Percentiles rank a stretch among this genome's conserved stretches.
These are phyloP conservation scores for Athene noctua DNA, from an alignment of 2,113 vertebrate species.

Conservation along the genomic window DNA sequence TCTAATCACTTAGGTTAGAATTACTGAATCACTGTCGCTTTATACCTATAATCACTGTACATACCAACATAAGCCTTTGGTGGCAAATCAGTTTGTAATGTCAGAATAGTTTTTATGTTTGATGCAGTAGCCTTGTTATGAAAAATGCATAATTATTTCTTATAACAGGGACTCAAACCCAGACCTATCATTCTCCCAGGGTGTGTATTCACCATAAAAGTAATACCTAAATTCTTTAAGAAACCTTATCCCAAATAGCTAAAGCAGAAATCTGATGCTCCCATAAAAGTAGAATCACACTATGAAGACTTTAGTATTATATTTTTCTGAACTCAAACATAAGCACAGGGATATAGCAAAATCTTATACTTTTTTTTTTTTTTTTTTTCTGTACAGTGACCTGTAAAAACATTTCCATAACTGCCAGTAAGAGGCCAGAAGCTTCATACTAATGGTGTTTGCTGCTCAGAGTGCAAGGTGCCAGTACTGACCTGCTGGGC, in stretches of 20 bases:
- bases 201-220: background rate
- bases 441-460: background rate
- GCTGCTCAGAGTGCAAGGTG: background rate
- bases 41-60: background rate
- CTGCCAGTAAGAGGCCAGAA: background rate
- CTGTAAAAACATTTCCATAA: background rate
- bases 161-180: background rate
- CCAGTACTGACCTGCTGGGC: background rate
- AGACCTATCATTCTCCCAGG: background rate
- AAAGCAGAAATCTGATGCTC: background rate
- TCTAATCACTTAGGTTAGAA: background rate
- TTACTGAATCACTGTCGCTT: background rate
- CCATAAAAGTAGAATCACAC: background rate
- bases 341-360: accelerated
- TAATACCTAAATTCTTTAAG: background rate
- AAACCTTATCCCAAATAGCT: background rate
- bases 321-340: background rate
- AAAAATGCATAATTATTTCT: background rate
- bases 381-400: too few relatives aligned
- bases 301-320: background rate
- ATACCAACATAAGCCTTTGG: background rate
- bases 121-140: background rate
- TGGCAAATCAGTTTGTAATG: background rate
- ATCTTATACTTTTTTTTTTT: too few relatives aligned
- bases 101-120: background rate